A percentile compares a stretch with the other conserved stretches of the same genome.
These are phyloP conservation scores for Enteromius viviparus DNA, from an alignment of 2,797 vertebrate species.

Conservation along the genomic window DNA sequence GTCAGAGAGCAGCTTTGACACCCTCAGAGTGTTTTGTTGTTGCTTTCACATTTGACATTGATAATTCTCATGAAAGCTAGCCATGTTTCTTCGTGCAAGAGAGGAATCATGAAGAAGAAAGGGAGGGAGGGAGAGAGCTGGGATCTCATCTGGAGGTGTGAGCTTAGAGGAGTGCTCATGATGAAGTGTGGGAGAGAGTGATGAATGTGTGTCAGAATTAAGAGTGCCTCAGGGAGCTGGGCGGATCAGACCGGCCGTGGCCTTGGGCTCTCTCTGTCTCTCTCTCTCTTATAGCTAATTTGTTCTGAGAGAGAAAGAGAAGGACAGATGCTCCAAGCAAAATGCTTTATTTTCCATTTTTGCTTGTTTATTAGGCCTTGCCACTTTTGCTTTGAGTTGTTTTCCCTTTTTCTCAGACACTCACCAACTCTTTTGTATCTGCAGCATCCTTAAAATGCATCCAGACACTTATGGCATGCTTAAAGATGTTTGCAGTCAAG, in stretches of 20 bases:
- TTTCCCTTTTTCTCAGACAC: background rate
- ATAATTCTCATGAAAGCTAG: background rate
- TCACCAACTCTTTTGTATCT: background rate
- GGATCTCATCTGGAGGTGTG: constrained; percentile 52
- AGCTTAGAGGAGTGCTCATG: constrained; percentile 41
- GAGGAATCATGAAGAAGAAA: background rate
- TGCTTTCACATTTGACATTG: background rate
- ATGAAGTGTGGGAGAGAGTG: constrained; percentile 56
- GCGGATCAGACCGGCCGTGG: constrained; percentile 45
- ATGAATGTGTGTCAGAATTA: constrained; percentile 54
- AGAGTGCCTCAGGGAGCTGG: constrained; percentile 53
- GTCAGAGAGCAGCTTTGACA: constrained; percentile 4
- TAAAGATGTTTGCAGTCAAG: background rate
- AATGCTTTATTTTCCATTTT: constrained; percentile 15
- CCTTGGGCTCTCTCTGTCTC: constrained; percentile 43
- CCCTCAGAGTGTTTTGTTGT: background rate
- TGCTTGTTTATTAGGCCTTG: constrained; percentile 21
- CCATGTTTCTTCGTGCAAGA: background rate
- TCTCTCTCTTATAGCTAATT: constrained; percentile 36
- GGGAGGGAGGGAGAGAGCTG: background rate
- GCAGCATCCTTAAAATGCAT: background rate
- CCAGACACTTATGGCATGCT: background rate
- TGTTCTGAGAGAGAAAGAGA: constrained; percentile 28
- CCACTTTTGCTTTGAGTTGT: background rate
- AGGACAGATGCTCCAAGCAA: constrained; percentile 25